A percentile compares a stretch with the other conserved stretches of the same genome.
Conservation (phyloP, 53 echinoderm and acorn worm genomes). For the Pentamera pediparva region DNA sequence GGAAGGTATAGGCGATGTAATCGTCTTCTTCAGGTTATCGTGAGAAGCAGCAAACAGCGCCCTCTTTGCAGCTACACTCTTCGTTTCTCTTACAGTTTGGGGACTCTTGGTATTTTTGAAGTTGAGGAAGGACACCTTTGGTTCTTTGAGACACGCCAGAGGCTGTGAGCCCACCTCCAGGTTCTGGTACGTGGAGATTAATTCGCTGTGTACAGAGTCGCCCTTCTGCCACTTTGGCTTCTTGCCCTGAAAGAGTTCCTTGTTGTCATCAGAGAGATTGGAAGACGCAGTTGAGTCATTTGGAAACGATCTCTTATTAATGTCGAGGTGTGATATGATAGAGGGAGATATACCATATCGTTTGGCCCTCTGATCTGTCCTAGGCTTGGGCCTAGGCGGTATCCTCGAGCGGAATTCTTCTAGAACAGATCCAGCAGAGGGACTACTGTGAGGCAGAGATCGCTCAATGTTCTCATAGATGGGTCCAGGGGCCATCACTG, state of each 20-base stretch:
- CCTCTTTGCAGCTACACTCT: slow-evolving; percentile 36
- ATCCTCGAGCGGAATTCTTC: slow-evolving; percentile 66
- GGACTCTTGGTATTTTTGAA: not conserved
- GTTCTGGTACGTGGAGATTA: slow-evolving; percentile 77
- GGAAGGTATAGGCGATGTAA: slow-evolving; percentile 7
- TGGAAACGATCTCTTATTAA: slow-evolving; percentile 53
- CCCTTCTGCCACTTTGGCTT: slow-evolving; percentile 64
- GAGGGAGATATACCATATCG: slow-evolving; percentile 77
- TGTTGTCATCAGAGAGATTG: slow-evolving; percentile 35
- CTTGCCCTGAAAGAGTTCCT: slow-evolving; percentile 51
- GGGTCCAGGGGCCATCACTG: too few relatives aligned
- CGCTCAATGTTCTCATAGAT: slow-evolving; percentile 83
- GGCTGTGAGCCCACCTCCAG: slow-evolving; percentile 48
- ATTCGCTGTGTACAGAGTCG: slow-evolving; percentile 56
- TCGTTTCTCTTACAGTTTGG: slow-evolving; percentile 13
- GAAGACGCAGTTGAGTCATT: slow-evolving; percentile 36
- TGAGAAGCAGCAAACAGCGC: slow-evolving; percentile 15
- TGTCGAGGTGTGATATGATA: slow-evolving; percentile 22
- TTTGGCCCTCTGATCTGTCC: slow-evolving; percentile 72
- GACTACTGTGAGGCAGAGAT: slow-evolving; percentile 9
- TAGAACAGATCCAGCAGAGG: slow-evolving; percentile 47
- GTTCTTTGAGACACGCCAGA: slow-evolving; percentile 32
- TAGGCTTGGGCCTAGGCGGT: slow-evolving; percentile 47
- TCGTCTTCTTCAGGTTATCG: slow-evolving; percentile 16
- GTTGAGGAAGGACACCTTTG: slow-evolving; percentile 23